Evolutionary conservation across 2,797 vertebrate genomes (phyloP), one percentile per base, ranked within the genome.

Genomic region (Meriones psammophilus): DNA sequence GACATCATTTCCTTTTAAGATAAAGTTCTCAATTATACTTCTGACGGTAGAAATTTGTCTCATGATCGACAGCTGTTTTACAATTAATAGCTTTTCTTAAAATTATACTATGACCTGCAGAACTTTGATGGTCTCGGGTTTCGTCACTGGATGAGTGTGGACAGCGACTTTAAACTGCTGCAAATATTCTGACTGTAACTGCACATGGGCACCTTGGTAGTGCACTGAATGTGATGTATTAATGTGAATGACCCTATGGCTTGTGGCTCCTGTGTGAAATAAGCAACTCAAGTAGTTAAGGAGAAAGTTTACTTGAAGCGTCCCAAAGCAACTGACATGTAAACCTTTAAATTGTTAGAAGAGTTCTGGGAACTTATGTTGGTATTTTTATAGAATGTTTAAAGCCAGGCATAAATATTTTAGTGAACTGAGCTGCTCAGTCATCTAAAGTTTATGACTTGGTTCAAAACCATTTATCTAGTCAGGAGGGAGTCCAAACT

Each of bases 401-500:
- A 97, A 98, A 97, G 79, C 58, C 64, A 96, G 88, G 95, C 92
- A 98, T 98, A 97, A 97, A 97, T 97, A 97, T 97, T 96, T 98
- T 95, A 97, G 97, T 97, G 91, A 94, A 95, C 92, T 96, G 94
- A 96, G 83, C 73, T 96, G 88, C 89, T 97, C 94, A 97, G 86
- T 98, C 94, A 96, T 96, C 92, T 96, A 96, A 92, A 98, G 96
- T 98, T 98, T 98, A 98, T 94, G 96, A 66, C 80, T 98, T 97
- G 81, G 64, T 94, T 97, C 95, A 96, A 95, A 98, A 92, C 81
- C 94, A 97, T 97, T 97, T 46, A 86, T 97, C 95, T 97, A 97
- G 95, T 98, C 74, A 94, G 96, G 96, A 97, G 85, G 54, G 92
- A 74, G 78, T 94, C 73, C 96, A 86, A 95, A 80, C 79, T 94